Evolutionary conservation across 2,797 vertebrate species (phyloP), one percentile per base, ranked within the genome.

Genomic region (Spondyliosoma cantharus): DNA sequence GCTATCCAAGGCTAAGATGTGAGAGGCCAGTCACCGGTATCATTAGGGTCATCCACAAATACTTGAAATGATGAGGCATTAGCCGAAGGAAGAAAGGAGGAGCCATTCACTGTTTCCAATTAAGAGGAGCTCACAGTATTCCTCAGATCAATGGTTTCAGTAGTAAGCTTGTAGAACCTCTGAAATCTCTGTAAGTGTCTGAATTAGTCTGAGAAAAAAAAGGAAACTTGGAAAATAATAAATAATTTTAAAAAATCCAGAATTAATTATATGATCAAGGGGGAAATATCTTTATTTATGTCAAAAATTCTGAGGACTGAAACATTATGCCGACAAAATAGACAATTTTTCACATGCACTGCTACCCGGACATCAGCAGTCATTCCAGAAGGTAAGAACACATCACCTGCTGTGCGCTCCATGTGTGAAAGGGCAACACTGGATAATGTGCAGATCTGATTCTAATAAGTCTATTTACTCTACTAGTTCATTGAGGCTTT

Each of bases 131-230:
- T 81, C 56, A 67, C 45, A 5, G 60, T 72, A 63, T 78, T 81
- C 12, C 58, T 54, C 16, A 77, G 87, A 85, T 89, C 88, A 84
- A 86, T 90, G 59, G 3, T 88, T 89, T 86, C 56, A 79, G 54
- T 19, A 8, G 56, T 61, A 68, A 85, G 82, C 84, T 49, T 87
- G 83, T 83, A 80, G 5, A 86, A 81, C 29, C 81, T 58, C 56
- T 45, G 58, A 53, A 71, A 89, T 84, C 32, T 82, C 32, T 68
- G 48, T 70, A 78, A 81, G 77, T 60, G 71, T 45, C 54, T 68
- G 58, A 43, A 85, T 85, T 67, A 60, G 37, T 37, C 42, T 67
- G 29, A 29, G 29, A 29, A 32, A 32, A 29, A 32, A 32, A 45
- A 45, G 22, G 54, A 58, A 45, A 67, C 59, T 73, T 64, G 52